Evolutionary conservation across 2,888 invertebrate species (phyloP).

Genomic region (Watsonalla cultraria): DNA sequence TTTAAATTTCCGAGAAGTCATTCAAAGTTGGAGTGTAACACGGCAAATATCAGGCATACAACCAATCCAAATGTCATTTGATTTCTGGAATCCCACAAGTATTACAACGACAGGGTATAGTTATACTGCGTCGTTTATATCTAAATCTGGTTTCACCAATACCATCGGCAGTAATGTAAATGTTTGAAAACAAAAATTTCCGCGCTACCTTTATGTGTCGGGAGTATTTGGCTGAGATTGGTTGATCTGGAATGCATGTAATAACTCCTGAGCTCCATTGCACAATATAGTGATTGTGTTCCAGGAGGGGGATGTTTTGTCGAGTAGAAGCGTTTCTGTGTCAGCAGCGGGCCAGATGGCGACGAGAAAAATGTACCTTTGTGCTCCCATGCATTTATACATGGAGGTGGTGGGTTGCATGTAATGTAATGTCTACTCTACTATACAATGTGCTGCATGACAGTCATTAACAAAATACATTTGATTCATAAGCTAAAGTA

Average conservation of each 20-base stretch:
- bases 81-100: too few species aligned
- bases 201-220: slow-evolving; percentile 1
- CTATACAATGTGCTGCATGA: neutral
- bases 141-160: neutral
- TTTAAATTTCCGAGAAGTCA: too few species aligned
- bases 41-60: too few species aligned
- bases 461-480: too few species aligned
- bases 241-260: slow-evolving; percentile 8
- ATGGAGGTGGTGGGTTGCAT: neutral
- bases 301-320: slow-evolving; percentile 21
- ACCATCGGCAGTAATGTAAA: neutral
- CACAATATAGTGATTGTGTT: slow-evolving; percentile 11
- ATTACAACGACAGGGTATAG: too few species aligned
- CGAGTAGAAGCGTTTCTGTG: slow-evolving; percentile 53
- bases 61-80: too few species aligned
- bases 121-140: neutral
- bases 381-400: slow-evolving; percentile 6
- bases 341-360: slow-evolving; percentile 21
- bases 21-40: too few species aligned
- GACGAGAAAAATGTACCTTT: slow-evolving; percentile 20
- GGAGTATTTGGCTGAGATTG: slow-evolving; percentile 1
- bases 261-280: slow-evolving; percentile 10
- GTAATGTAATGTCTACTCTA: neutral
- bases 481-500: too few species aligned
- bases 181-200: neutral